Conservation (phyloP, 2,113 vertebrate species). For the Bubalus kerabau region DNA sequence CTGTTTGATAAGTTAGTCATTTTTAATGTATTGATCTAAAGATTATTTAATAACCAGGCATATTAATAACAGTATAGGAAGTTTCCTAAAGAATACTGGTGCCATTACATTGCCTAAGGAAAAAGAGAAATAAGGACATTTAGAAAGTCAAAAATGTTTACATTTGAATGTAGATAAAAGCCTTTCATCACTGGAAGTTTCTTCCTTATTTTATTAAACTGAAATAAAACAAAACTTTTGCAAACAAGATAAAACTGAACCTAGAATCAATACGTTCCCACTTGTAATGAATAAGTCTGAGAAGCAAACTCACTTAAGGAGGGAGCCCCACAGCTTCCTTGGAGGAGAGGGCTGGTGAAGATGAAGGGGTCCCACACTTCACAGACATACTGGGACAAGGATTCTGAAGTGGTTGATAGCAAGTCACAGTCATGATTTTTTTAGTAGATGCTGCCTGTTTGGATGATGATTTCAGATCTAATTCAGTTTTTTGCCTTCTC, state of each 20-base stretch:
- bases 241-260: neutral
- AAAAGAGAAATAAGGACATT: neutral
- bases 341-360: neutral
- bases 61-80: neutral
- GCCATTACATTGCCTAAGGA: neutral
- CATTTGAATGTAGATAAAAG: constrained; percentile 16
- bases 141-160: neutral
- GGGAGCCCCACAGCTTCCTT: neutral
- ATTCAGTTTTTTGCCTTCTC: neutral
- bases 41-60: neutral
- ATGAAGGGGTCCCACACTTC: neutral
- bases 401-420: neutral
- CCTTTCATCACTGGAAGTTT: neutral
- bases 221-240: neutral
- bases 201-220: neutral
- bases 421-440: neutral
- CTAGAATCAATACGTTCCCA: neutral
- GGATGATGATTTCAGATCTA: neutral
- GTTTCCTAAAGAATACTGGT: neutral
- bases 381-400: neutral
- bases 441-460: neutral
- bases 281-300: neutral
- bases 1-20: neutral
- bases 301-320: neutral
- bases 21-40: neutral